Conservation (phyloP, 2,797 vertebrate species). For the Malacoctenus gilli region DNA sequence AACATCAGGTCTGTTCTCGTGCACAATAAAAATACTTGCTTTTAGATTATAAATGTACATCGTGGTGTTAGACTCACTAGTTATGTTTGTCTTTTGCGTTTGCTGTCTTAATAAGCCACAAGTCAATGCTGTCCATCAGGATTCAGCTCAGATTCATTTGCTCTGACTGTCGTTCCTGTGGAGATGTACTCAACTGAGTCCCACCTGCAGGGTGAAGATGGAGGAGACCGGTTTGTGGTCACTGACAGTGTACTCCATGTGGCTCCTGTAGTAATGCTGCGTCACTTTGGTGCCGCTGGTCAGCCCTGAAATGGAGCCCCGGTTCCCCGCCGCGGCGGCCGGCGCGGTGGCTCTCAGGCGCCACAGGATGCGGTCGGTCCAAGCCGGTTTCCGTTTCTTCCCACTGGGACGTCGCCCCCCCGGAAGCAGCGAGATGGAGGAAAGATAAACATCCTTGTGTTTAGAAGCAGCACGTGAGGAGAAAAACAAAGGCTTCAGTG, state of each 20-base stretch:
- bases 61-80: too few relatives aligned
- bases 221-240: conserved; percentile 98
- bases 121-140: too few relatives aligned
- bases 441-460: not conserved
- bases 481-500: conserved; percentile 6
- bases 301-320: conserved; percentile 73
- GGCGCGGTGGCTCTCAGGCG: conserved; percentile 83
- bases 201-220: conserved; percentile 93
- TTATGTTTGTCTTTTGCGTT: too few relatives aligned
- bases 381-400: conserved; percentile 97
- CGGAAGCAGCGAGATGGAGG: conserved; percentile 3
- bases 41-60: too few relatives aligned
- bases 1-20: too few relatives aligned
- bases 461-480: not conserved
- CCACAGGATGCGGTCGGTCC: conserved; percentile 98
- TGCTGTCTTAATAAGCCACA: too few relatives aligned
- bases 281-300: conserved; percentile 84
- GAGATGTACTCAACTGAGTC: conserved; percentile 15
- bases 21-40: too few relatives aligned
- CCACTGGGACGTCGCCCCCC: conserved; percentile 82
- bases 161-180: too few relatives aligned
- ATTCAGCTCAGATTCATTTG: too few relatives aligned
- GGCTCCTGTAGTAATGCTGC: conserved; percentile 92
- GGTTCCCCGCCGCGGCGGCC: conserved; percentile 62
- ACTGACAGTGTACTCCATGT: conserved; percentile 93